Base-by-base conservation (phyloP, 2,113 vertebrate genomes). In the Embiotoca jacksoni region DNA sequence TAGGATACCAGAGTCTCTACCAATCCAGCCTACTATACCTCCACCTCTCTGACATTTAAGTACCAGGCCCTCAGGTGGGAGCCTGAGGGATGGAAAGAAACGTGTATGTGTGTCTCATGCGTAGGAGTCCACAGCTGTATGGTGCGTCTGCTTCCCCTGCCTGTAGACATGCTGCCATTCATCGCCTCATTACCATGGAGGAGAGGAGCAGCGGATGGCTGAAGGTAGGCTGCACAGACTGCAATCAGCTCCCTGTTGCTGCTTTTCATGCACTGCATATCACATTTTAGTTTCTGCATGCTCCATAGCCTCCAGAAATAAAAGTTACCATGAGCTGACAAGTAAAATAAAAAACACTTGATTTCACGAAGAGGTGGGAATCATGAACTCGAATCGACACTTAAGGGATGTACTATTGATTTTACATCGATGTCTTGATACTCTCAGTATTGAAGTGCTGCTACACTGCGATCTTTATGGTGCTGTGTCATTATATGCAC, bases 91-190 rank as follows among this genome's bases (percentile, higher is more conserved):
- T 15, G 60, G 78, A 67, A 68, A 80, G 77, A 57, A 79, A 65
- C 2, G 58, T 61, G 74, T 59, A 44, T 77, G 69, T 63, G 55
- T 64, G 68, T 67, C 72, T 87, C 59, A 52, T 61, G 79, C 80
- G 75, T 88, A 75, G 88, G 88, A 85, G 89, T 90, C 83, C 86
- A 84, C 88, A 92, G 89, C 91, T 91, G 89, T 85, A 74, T 66
- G 80, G 70, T 46, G 67, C 81, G 84, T 90, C 88, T 90, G 89
- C 83, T 87, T 88, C 81, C 88, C 66, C 78, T 83, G 88, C 80
- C 85, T 91, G 85, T 74, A 90, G 88, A 90, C 88, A 89, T 85
- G 83, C 89, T 90, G 90, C 90, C 89, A 91, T 89, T 90, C 91
- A 90, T 66, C 57, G 88, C 83, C 91, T 91, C 91, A 92, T 91